phyloP scores from a whole-genome alignment of 2,888 invertebrate species.

The Drosophila prostipennis region DNA sequence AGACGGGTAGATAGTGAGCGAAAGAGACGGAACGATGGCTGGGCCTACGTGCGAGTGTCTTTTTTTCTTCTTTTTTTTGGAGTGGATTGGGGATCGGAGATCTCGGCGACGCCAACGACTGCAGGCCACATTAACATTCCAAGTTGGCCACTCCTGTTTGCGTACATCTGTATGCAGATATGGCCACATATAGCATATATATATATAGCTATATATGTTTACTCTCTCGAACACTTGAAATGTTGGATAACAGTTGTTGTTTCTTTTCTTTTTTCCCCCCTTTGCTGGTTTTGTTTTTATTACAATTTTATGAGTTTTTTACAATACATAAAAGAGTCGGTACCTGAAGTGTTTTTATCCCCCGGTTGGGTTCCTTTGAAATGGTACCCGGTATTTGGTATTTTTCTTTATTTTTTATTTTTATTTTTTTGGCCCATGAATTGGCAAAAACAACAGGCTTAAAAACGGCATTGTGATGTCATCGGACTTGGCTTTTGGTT shows the following conservation, averaged over 20 bases:
- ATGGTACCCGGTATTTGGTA: slow-evolving; percentile 2
- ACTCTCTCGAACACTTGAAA: slow-evolving; percentile 50
- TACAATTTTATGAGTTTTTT: slow-evolving; percentile 55
- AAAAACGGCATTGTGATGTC: slow-evolving; percentile 11
- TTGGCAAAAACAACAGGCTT: slow-evolving; percentile 7
- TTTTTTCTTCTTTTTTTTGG: slow-evolving; percentile 26
- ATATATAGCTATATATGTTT: not conserved
- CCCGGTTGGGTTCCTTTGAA: slow-evolving; percentile 17
- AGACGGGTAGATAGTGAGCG: slow-evolving; percentile 5
- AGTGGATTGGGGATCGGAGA: slow-evolving; percentile 39
- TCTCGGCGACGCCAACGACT: slow-evolving; percentile 56
- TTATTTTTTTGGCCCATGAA: slow-evolving; percentile 12
- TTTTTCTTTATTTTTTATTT: not conserved
- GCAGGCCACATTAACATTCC: slow-evolving; percentile 78
- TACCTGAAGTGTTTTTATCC: slow-evolving; percentile 24
- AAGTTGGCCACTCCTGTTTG: slow-evolving; percentile 78
- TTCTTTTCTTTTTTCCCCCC: slow-evolving; percentile 42
- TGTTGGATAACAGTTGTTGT: slow-evolving; percentile 77
- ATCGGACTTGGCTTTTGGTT: slow-evolving; percentile 13
- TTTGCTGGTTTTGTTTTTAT: slow-evolving; percentile 49
- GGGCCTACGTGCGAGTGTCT: slow-evolving; percentile 60
- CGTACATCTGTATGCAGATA: slow-evolving; percentile 54
- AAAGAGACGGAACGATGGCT: slow-evolving; percentile 4
- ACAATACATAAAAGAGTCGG: slow-evolving; percentile 27
- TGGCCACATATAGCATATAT: slow-evolving; percentile 21